Conservation (phyloP, 2,888 invertebrate species). For the Lasioglossum malachurum region DNA sequence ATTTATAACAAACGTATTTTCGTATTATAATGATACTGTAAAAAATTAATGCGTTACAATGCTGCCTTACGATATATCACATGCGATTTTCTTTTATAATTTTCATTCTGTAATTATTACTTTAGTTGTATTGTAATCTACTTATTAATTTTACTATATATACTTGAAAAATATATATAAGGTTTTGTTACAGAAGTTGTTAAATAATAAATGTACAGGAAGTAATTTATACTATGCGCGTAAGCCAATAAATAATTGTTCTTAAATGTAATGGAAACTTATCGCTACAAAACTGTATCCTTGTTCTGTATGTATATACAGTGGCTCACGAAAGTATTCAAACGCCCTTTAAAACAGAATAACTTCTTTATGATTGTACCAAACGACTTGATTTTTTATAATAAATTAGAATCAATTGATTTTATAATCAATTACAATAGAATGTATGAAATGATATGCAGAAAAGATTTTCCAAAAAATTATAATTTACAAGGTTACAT, state of each 20-base stretch:
- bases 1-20: constrained; percentile 29
- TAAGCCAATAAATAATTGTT: constrained; percentile 56
- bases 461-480: no score
- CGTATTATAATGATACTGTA: constrained; percentile 47
- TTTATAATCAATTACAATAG: no score
- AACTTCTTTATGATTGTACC: no score
- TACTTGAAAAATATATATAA: constrained; percentile 27
- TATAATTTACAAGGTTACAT: no score
- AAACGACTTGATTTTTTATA: no score
- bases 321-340: no score
- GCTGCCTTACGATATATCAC: constrained; percentile 48
- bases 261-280: constrained; percentile 42
- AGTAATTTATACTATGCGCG: constrained; percentile 44
- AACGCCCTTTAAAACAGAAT: no score
- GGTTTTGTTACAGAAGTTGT: constrained; percentile 22
- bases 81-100: constrained; percentile 31
- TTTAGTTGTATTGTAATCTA: constrained; percentile 48
- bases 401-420: no score
- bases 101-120: constrained; percentile 39
- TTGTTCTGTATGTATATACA: background rate
- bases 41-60: constrained; percentile 44
- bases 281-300: constrained; percentile 19
- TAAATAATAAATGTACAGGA: constrained; percentile 41
- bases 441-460: no score
- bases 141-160: constrained; percentile 34